Evolutionary conservation across 2,888 invertebrate genomes (phyloP).

Genomic region (Agrochola lota): DNA sequence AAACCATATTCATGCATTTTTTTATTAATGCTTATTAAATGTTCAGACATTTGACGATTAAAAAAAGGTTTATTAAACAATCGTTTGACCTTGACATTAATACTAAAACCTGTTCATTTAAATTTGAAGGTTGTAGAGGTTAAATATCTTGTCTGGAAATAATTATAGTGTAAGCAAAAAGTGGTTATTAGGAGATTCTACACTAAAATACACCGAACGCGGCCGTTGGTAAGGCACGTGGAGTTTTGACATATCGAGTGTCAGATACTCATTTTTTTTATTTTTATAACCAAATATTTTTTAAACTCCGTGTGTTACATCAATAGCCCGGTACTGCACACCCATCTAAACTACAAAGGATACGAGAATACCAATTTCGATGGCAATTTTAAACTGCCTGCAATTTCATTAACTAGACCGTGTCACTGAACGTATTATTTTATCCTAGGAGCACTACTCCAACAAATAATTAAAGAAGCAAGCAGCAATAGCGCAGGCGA

Average conservation of each 20-base stretch:
- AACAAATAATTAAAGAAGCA: conserved; percentile 89
- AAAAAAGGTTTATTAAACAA: conserved; percentile 2
- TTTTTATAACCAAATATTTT: background rate
- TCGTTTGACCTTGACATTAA: conserved; percentile 44
- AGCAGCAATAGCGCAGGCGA: conserved; percentile 76
- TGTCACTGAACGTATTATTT: background rate
- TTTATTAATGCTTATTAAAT: background rate
- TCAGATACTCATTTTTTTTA: no score
- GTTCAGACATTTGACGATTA: background rate
- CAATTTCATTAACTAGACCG: background rate
- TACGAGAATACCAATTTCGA: background rate
- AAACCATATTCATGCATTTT: background rate
- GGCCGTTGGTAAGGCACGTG: background rate
- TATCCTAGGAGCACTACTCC: conserved; percentile 86
- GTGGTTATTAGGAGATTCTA: no score
- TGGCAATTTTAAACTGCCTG: background rate
- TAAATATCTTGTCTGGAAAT: background rate
- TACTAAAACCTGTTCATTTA: conserved; percentile 3
- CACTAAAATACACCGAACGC: background rate
- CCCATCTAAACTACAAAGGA: background rate
- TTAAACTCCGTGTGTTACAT: background rate
- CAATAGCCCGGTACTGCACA: background rate
- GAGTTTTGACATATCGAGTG: no score
- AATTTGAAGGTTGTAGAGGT: background rate
- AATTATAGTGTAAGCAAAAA: background rate